A percentile compares a stretch with the other conserved stretches of the same genome.
phyloP scores from a whole-genome alignment of 2,113 vertebrate species.

The Hippopotamus amphibius region DNA sequence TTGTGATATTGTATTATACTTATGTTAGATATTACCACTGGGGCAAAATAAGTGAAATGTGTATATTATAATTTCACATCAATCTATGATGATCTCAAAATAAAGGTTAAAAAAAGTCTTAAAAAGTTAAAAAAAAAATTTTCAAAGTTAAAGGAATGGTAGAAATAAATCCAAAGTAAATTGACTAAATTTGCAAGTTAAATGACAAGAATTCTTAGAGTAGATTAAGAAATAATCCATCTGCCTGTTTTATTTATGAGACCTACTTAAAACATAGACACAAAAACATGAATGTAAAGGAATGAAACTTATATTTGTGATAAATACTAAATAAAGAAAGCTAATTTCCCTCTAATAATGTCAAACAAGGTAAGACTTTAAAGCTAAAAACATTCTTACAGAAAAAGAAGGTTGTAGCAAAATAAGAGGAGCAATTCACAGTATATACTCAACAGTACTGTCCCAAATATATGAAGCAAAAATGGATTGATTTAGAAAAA shows the following conservation, averaged over 20 bases:
- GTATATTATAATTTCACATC: not conserved
- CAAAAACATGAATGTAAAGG: not conserved
- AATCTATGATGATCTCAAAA: not conserved
- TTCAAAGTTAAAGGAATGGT: not conserved
- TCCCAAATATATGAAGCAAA: not conserved
- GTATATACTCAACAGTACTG: not conserved
- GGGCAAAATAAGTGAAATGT: not conserved
- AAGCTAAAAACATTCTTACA: not conserved
- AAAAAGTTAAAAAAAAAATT: not conserved
- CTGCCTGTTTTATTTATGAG: not conserved
- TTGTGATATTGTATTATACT: not conserved
- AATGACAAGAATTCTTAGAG: conserved; percentile 1
- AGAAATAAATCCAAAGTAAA: conserved; percentile 21
- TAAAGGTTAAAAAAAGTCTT: not conserved
- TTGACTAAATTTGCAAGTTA: conserved; percentile 31
- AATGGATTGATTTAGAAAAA: not conserved
- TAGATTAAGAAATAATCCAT: not conserved
- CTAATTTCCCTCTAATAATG: not conserved
- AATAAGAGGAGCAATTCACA: not conserved
- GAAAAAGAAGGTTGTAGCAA: not conserved
- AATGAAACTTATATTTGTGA: not conserved
- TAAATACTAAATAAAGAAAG: conserved; percentile 40
- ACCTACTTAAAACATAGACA: not conserved
- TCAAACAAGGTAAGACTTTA: not conserved
- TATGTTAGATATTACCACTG: not conserved